Evolutionary conservation across 2,797 vertebrate species (phyloP).

Genomic region (Xenopus petersii): DNA sequence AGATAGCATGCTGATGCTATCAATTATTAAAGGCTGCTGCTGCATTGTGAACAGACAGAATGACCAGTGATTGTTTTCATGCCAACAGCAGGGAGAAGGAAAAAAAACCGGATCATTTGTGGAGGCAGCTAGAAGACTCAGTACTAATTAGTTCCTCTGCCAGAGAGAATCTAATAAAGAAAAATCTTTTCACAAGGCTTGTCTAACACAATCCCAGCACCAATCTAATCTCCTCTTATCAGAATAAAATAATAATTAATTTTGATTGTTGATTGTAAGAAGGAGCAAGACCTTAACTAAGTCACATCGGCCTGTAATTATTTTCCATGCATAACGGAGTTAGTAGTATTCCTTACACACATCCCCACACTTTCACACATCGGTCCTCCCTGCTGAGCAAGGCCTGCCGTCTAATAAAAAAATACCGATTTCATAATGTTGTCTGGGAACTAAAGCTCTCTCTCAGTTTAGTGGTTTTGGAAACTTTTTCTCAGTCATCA

Average conservation of each 20-base stretch:
- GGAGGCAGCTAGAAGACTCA: constrained; percentile 15
- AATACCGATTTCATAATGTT: too few relatives aligned
- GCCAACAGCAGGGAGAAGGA: constrained; percentile 36
- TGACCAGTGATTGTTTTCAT: constrained; percentile 39
- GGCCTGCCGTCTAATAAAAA: too few relatives aligned
- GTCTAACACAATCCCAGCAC: constrained; percentile 7
- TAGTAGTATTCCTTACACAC: too few relatives aligned
- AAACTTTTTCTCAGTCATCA: too few relatives aligned
- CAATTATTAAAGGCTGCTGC: constrained; percentile 39
- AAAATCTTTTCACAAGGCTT: constrained; percentile 7
- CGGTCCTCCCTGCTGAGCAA: too few relatives aligned
- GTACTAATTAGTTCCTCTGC: constrained; percentile 28
- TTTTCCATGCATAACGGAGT: constrained; percentile 5
- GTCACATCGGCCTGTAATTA: constrained; percentile 1
- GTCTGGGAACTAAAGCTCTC: too few relatives aligned
- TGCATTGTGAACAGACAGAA: constrained; percentile 38
- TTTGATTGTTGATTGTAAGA: too few relatives aligned
- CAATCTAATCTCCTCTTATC: constrained; percentile 9
- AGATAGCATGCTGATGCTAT: constrained; percentile 35
- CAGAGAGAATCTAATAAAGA: constrained; percentile 26
- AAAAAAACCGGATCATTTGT: constrained; percentile 34
- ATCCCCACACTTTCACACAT: too few relatives aligned
- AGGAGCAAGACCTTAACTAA: neutral
- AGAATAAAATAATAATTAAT: constrained; percentile 3
- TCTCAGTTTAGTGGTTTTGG: too few relatives aligned